phyloP scores from a whole-genome alignment of 2,113 vertebrate genomes.

The Tragelaphus strepsiceros region DNA sequence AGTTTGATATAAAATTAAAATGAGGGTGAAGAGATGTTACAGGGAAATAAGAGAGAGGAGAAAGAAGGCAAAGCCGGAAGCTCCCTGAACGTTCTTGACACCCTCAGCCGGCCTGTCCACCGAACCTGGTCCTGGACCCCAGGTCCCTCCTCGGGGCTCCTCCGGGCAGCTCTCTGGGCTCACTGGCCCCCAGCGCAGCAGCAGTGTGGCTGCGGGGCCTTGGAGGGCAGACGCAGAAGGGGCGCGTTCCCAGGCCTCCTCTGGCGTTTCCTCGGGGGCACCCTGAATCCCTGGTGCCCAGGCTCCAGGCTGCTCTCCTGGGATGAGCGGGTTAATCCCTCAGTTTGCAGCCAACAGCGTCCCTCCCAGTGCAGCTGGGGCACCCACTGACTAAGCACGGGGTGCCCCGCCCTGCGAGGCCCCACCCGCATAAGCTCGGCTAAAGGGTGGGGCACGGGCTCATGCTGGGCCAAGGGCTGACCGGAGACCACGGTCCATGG shows the following conservation, averaged over 20 bases:
- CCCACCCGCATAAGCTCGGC: not conserved
- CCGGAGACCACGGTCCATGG: fast-evolving
- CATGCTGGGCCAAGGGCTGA: not conserved
- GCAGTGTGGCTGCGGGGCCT: fast-evolving
- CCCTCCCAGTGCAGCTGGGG: not conserved
- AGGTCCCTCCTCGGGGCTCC: not conserved
- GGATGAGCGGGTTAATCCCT: not conserved
- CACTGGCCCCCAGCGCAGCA: not conserved
- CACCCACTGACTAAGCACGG: not conserved
- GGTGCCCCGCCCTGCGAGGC: not conserved
- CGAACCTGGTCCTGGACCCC: not conserved
- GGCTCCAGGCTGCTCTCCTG: not conserved
- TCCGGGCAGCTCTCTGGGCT: fast-evolving
- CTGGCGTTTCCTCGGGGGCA: not conserved
- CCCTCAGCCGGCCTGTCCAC: fast-evolving
- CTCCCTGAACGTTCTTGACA: not conserved
- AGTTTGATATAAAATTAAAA: not conserved
- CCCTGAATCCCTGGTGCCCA: no score
- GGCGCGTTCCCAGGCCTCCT: not conserved
- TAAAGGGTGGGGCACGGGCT: not conserved
- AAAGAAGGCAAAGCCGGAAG: not conserved
- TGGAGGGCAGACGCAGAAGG: fast-evolving
- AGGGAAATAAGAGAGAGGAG: not conserved
- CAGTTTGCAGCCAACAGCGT: not conserved
- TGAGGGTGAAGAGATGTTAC: not conserved